Evolutionary conservation across 1,140 invertebrate genomes (phyloP).

Genomic region (Trichoplusia ni): DNA sequence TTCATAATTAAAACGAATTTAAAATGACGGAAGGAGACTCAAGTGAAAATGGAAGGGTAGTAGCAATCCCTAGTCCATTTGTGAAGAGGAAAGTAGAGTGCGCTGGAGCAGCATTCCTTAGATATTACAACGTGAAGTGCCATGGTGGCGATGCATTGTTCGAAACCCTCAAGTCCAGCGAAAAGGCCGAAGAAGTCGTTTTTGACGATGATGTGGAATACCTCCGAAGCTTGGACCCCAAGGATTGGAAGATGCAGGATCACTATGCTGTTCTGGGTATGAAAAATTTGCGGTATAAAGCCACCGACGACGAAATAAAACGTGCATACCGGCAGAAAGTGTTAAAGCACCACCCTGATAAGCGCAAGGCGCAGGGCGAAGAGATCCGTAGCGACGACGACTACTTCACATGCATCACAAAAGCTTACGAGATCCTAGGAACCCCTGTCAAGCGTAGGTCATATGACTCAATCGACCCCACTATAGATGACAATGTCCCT

Average conservation of each 20-base stretch:
- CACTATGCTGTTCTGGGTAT: conserved; percentile 97
- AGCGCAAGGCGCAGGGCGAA: conserved; percentile 94
- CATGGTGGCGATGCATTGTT: conserved; percentile 71
- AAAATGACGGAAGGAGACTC: conserved; percentile 67
- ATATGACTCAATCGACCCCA: conserved; percentile 98
- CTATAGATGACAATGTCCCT: conserved; percentile 95
- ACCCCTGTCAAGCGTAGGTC: conserved; percentile 91
- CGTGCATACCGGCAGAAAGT: conserved; percentile 96
- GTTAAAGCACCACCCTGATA: conserved; percentile 98
- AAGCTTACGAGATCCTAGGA: conserved; percentile 90
- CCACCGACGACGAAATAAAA: conserved; percentile 96
- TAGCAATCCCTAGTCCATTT: conserved; percentile 61
- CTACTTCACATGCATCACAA: conserved; percentile 99
- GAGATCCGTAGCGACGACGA: conserved; percentile 93
- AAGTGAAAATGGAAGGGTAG: conserved; percentile 49
- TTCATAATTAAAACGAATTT: conserved; percentile 48
- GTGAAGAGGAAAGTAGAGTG: conserved; percentile 73
- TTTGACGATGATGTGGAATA: conserved; percentile 93
- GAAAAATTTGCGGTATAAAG: conserved; percentile 88
- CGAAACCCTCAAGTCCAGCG: conserved; percentile 73
- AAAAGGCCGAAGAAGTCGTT: conserved; percentile 83
- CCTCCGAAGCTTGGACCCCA: conserved; percentile 95
- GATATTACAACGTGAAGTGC: conserved; percentile 75
- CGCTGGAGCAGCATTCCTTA: conserved; percentile 68
- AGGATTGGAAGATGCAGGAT: conserved; percentile 98